phyloP scores from a whole-genome alignment of 2,888 invertebrate genomes.

The Phyllotreta cruciferae region DNA sequence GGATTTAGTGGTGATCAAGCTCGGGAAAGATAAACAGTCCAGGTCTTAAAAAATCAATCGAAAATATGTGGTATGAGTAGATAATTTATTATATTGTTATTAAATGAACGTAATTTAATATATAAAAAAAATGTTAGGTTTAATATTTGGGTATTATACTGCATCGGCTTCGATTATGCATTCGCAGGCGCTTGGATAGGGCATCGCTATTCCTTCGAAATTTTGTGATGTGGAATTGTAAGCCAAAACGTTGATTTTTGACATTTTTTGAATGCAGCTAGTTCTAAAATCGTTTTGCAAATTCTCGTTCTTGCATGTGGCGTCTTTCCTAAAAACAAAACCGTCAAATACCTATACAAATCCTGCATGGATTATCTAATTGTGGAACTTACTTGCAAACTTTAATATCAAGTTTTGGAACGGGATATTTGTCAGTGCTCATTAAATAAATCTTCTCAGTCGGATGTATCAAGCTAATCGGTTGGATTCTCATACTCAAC shows the following conservation, averaged over 20 bases:
- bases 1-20: conserved; percentile 40
- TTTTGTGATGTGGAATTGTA: conserved; percentile 10
- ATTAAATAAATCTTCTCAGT: conserved; percentile 7
- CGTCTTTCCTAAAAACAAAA: conserved; percentile 1
- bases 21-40: conserved; percentile 31
- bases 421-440: conserved; percentile 7
- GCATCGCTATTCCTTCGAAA: conserved; percentile 1
- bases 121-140: no score
- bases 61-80: background rate
- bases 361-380: background rate
- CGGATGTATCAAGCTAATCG: background rate
- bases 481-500: background rate
- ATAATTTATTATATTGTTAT: no score
- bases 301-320: background rate
- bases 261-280: conserved; percentile 1
- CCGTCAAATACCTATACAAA: background rate
- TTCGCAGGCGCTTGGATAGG: conserved; percentile 16
- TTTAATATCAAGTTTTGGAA: conserved; percentile 1
- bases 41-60: conserved; percentile 26
- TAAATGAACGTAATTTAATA: no score
- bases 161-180: background rate
- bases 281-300: background rate
- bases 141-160: background rate
- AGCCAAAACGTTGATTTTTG: conserved; percentile 7
- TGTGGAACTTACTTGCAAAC: conserved; percentile 16